Evolutionary conservation across 2,888 invertebrate genomes (phyloP).

Genomic region (Timema podura): DNA sequence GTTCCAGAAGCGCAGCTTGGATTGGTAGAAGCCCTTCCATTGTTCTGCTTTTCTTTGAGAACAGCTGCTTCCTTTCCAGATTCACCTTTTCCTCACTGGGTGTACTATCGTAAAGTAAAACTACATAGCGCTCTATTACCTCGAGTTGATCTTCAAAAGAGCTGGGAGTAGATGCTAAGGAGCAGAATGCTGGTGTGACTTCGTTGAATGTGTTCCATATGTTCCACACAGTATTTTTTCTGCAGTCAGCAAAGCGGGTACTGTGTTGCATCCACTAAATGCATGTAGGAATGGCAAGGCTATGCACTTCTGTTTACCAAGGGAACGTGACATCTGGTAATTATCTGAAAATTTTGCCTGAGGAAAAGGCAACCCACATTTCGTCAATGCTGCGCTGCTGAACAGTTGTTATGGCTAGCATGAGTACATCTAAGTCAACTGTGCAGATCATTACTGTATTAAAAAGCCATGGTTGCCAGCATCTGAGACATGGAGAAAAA

Average conservation of each 20-base stretch:
- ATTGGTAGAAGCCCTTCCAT: slow-evolving; percentile 6
- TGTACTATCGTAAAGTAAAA: neutral
- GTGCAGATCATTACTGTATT: neutral
- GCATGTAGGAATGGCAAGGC: slow-evolving; percentile 3
- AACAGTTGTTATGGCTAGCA: neutral
- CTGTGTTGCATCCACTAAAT: slow-evolving; percentile 9
- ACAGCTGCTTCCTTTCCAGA: neutral
- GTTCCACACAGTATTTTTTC: slow-evolving; percentile 3
- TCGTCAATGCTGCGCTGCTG: neutral
- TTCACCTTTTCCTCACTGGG: neutral
- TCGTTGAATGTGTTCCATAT: neutral
- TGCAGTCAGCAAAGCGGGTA: slow-evolving; percentile 15
- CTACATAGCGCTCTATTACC: neutral
- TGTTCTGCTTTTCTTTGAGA: neutral
- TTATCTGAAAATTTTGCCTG: neutral
- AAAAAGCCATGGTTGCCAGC: neutral
- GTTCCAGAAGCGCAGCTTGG: neutral
- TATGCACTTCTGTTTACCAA: neutral
- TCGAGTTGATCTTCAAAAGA: neutral
- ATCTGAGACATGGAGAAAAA: slow-evolving; percentile 1
- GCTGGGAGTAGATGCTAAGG: neutral
- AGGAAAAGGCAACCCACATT: neutral
- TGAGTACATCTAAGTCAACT: neutral
- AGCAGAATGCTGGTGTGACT: neutral
- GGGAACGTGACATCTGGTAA: neutral